phyloP scores from a whole-genome alignment of 2,888 invertebrate species.

The Alcis repandata region DNA sequence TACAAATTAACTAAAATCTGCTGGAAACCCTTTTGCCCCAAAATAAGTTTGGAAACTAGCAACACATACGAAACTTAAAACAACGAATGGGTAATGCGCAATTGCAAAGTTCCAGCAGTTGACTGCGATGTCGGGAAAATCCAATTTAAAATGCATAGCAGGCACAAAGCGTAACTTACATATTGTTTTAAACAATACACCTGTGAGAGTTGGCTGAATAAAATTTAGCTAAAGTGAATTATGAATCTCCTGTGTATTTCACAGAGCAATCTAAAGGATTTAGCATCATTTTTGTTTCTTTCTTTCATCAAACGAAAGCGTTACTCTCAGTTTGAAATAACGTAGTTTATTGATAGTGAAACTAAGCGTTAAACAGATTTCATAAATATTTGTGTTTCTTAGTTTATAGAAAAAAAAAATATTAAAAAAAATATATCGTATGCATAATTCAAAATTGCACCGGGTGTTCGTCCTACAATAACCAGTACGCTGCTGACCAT shows the following conservation, averaged over 20 bases:
- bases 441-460: too few species aligned
- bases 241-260: not conserved
- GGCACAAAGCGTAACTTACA: not conserved
- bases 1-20: slow-evolving; percentile 24
- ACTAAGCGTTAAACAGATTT: too few species aligned
- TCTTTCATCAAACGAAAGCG: not conserved
- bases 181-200: not conserved
- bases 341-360: too few species aligned
- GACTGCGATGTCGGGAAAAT: not conserved
- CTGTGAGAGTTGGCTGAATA: not conserved
- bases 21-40: slow-evolving; percentile 7
- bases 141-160: slow-evolving; percentile 18
- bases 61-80: slow-evolving; percentile 6
- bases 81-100: not conserved
- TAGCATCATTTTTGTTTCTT: not conserved
- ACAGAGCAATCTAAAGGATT: not conserved
- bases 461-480: too few species aligned
- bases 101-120: not conserved
- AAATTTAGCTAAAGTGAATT: not conserved
- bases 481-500: too few species aligned
- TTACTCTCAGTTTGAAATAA: not conserved
- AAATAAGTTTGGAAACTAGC: slow-evolving; percentile 7
- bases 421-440: too few species aligned
- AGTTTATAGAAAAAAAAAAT: too few species aligned
- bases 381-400: too few species aligned